Evolutionary conservation across 1,140 invertebrate species (phyloP).

Genomic region (Holcopasites calliopsidis): DNA sequence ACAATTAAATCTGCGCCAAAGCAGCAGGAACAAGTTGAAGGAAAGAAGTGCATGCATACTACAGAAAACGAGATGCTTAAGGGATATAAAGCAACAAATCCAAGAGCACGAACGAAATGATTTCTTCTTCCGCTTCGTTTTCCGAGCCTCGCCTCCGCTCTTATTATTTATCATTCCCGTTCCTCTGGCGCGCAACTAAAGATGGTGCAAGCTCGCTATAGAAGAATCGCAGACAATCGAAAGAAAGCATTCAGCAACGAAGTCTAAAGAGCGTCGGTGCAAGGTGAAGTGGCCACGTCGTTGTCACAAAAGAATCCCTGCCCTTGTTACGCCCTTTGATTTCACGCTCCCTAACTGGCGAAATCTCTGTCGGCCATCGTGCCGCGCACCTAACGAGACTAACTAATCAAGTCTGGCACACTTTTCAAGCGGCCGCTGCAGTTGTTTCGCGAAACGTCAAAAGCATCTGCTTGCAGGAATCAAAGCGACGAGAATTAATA

Average conservation of each 20-base stretch:
- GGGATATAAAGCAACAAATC: slow-evolving; percentile 8
- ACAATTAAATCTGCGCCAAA: not conserved
- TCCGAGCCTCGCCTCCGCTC: not conserved
- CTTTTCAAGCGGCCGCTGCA: not conserved
- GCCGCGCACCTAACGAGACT: slow-evolving; percentile 8
- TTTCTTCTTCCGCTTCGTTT: not conserved
- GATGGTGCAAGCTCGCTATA: not conserved
- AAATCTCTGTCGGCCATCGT: slow-evolving; percentile 36
- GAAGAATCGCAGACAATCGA: not conserved
- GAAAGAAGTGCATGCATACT: too few species aligned
- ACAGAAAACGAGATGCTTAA: too few species aligned
- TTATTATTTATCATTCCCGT: not conserved
- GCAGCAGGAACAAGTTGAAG: not conserved
- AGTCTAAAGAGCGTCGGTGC: not conserved
- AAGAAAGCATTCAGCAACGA: not conserved
- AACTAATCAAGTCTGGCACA: slow-evolving; percentile 34
- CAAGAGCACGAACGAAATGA: not conserved
- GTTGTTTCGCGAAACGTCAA: slow-evolving; percentile 11
- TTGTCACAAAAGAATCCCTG: slow-evolving; percentile 24
- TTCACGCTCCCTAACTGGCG: not conserved
- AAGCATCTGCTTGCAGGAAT: not conserved
- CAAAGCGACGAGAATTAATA: too few species aligned
- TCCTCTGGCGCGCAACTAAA: not conserved
- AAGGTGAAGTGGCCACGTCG: slow-evolving; percentile 19
- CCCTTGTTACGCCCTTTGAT: slow-evolving; percentile 35